Evolutionary conservation across 1,140 invertebrate genomes (phyloP), one percentile per base, ranked within the genome.

Genomic region (Monomorium pharaonis): DNA sequence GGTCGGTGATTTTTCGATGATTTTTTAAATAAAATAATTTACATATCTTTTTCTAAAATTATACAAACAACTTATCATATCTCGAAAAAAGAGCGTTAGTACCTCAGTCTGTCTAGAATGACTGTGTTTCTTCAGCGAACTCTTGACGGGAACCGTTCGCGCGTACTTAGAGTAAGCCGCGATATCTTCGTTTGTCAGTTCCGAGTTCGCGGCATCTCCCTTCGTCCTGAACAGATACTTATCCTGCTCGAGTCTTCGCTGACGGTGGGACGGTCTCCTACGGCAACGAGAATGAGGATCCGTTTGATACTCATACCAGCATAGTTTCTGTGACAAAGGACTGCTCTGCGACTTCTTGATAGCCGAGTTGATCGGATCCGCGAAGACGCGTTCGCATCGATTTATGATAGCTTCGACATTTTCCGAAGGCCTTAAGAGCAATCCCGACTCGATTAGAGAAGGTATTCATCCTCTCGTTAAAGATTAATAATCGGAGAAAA

Each of bases 381-480:
- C 12, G 16, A 69, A 56, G 21, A 80, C 37, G 12, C 83, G 21
- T 44, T 90, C 81, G 62, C 87, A 88, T 10, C 58, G 58, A 27
- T 86, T 75, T 47, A 92, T 44, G 30, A 86, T 58, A 0, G 74
- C 86, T 2, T 91, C 78, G 30, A 91, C 30, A 27, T 90, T 91
- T 7, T 81, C 86, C 18, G 27, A 49, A 12, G 77, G 84, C 14
- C 88, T 92, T 58, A 1, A 51, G 63, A 54, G 0, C 12, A 56
- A 54, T 18, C 12, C 10, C 12, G 63, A 58, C 1, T 12, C 44
- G 18, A 37, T 80, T 80, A 80, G 16, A 67, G 14, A 3, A 24
- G 24, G 62, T 77, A 51, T 51, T 65, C 18, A 21, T 47, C 30
- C 21, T 56, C 14, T 77, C 14, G 1, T 24, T 44, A 30, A 37